Evolutionary conservation across 2,113 vertebrate genomes (phyloP), one percentile per base, ranked within the genome.

Genomic region (Xenopus laevis): DNA sequence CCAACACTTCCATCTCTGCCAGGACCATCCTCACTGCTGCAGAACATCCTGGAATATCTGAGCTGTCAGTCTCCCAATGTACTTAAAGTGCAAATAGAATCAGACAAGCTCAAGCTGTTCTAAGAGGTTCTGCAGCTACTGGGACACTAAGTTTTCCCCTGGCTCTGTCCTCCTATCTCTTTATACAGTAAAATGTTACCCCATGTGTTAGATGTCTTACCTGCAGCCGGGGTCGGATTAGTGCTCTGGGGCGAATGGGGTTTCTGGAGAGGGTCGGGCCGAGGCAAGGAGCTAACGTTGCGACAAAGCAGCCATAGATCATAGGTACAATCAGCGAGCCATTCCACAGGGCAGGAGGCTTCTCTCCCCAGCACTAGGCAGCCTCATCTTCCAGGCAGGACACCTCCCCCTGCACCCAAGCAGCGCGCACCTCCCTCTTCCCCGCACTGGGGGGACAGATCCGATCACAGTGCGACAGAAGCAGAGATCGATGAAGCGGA

Each of bases 381-480:
- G 47, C 21, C 65, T 75, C 72, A 75, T 75, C 65, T 74, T 74
- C 72, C 72, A 60, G 55, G 33, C 72, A 60, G 53, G 52, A 59
- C 65, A 52, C 65, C 72, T 68, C 65, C 65, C 64, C 55, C 59
- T 13, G 13, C 53, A 16, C 53, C 47, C 47, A 50, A 4, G 15
- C 12, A 50, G 53, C 72, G 47, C 72, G 27, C 47, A 52, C 60
- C 30, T 46, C 71, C 23, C 71, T 27, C 11, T 46, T 46, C 30
- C 47, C 70, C 70, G 15, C 33, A 53, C 33, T 18, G 62, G 11
- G 78, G 66, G n/a, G 78, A 23, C 62, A 66, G 50, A 59, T 7
- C 68, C 73, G 18, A 67, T 53, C 81, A 70, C 70, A 61, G 59
- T 58, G 79, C 57, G 76, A 71, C 52, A 72, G 33, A 40, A 73